phyloP scores from a whole-genome alignment of 2,888 invertebrate genomes.

The Tetragonula carbonaria region DNA sequence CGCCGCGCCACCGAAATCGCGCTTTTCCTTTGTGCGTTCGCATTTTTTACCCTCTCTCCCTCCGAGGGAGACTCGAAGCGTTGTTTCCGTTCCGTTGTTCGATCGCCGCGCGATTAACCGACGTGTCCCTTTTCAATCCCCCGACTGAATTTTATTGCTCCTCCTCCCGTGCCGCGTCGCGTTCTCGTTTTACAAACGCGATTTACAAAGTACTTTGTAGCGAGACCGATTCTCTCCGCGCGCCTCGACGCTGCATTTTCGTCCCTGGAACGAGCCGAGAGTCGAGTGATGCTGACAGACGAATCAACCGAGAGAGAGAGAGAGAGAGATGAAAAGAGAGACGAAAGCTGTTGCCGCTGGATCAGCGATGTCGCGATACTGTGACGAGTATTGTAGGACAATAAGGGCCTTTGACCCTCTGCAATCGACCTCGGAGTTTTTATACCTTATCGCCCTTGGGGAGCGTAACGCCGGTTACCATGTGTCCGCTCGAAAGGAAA shows the following conservation, averaged over 20 bases:
- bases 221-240: background rate
- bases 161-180: background rate
- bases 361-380: slow-evolving; percentile 57
- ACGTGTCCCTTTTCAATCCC: slow-evolving; percentile 29
- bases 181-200: slow-evolving; percentile 49
- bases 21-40: background rate
- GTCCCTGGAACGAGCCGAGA: slow-evolving; percentile 28
- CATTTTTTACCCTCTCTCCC: background rate
- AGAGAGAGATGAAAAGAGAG: slow-evolving; percentile 3
- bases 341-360: slow-evolving; percentile 26
- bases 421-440: slow-evolving; percentile 37
- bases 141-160: slow-evolving; percentile 28
- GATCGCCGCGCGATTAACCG: slow-evolving; percentile 38
- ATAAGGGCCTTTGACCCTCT: slow-evolving; percentile 57
- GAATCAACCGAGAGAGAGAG: slow-evolving; percentile 24
- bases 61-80: background rate
- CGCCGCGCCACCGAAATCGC: background rate
- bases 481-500: slow-evolving; percentile 57
- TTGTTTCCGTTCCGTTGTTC: slow-evolving; percentile 6
- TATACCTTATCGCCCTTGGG: slow-evolving; percentile 55
- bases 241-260: slow-evolving; percentile 19
- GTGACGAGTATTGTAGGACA: slow-evolving; percentile 50
- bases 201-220: slow-evolving; percentile 40
- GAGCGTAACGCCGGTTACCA: slow-evolving; percentile 32
- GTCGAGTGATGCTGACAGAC: slow-evolving; percentile 25